These are phyloP conservation scores for Pempheris klunzingeri DNA, from an alignment of 2,797 vertebrate genomes.

Conservation along the genomic window DNA sequence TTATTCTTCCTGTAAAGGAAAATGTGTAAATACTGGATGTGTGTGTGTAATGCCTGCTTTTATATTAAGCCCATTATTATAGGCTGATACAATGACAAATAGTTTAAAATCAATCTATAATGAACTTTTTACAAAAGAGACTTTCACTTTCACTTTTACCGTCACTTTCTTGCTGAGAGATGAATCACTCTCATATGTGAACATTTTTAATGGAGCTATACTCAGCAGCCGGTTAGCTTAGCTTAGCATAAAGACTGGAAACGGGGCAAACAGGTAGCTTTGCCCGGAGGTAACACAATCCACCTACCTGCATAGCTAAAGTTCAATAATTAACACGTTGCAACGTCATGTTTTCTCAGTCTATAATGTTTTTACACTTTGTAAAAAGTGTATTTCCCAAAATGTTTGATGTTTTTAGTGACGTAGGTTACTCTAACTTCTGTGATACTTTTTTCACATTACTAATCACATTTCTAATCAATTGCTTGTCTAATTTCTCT, in stretches of 20 bases:
- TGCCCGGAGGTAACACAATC: background rate
- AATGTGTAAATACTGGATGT: background rate
- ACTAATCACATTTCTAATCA: background rate
- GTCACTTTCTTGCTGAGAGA: background rate
- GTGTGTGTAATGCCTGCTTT: background rate
- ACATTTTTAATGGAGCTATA: background rate
- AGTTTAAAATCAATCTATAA: background rate
- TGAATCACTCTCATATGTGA: background rate
- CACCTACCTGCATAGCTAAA: background rate
- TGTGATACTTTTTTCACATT: background rate
- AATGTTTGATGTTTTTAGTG: background rate
- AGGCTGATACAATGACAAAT: background rate
- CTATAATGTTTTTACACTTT: background rate
- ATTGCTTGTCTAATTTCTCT: background rate
- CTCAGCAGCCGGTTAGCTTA: background rate
- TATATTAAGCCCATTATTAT: background rate
- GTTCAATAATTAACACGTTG: background rate
- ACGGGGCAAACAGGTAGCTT: background rate
- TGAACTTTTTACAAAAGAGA: accelerated
- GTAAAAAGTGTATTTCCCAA: too few species aligned
- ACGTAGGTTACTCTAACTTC: background rate
- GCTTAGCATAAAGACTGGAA: background rate
- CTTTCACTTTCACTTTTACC: too few species aligned
- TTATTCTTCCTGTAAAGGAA: background rate
- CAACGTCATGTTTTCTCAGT: background rate